These are phyloP conservation scores for Drosophila recens DNA, from an alignment of 2,888 invertebrate species.

Conservation along the genomic window DNA sequence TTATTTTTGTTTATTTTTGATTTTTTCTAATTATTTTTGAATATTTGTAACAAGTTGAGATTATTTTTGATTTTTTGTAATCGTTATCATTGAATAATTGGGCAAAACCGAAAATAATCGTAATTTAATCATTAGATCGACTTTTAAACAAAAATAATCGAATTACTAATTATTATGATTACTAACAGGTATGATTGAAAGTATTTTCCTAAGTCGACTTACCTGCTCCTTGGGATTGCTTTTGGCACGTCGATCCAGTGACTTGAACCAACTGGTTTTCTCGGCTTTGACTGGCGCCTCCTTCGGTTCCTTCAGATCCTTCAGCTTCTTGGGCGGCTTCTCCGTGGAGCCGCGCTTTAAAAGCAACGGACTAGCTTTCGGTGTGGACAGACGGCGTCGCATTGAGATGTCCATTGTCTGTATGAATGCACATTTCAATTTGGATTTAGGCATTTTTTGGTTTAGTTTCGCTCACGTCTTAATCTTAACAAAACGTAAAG, in stretches of 20 bases:
- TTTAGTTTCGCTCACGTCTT: constrained; percentile 44
- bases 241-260: constrained; percentile 90
- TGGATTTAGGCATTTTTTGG: constrained; percentile 13
- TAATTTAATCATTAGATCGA: too few relatives aligned
- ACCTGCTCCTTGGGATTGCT: constrained; percentile 87
- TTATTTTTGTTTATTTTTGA: too few relatives aligned
- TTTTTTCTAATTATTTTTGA: too few relatives aligned
- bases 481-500: constrained; percentile 1
- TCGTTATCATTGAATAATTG: too few relatives aligned
- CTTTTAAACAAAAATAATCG: too few relatives aligned
- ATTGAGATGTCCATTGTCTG: constrained; percentile 88
- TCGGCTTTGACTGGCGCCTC: constrained; percentile 86
- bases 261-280: constrained; percentile 92
- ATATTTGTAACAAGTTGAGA: too few relatives aligned
- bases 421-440: constrained; percentile 2
- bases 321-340: constrained; percentile 66
- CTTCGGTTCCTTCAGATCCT: constrained; percentile 46
- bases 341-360: constrained; percentile 87
- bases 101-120: too few relatives aligned
- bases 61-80: too few relatives aligned
- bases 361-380: constrained; percentile 89
- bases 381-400: constrained; percentile 91
- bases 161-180: too few relatives aligned
- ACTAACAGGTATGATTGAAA: too few relatives aligned
- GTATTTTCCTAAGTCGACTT: background rate